These are phyloP conservation scores for Bothrops jararaca DNA, from an alignment of 2,113 vertebrate genomes.

Conservation along the genomic window DNA sequence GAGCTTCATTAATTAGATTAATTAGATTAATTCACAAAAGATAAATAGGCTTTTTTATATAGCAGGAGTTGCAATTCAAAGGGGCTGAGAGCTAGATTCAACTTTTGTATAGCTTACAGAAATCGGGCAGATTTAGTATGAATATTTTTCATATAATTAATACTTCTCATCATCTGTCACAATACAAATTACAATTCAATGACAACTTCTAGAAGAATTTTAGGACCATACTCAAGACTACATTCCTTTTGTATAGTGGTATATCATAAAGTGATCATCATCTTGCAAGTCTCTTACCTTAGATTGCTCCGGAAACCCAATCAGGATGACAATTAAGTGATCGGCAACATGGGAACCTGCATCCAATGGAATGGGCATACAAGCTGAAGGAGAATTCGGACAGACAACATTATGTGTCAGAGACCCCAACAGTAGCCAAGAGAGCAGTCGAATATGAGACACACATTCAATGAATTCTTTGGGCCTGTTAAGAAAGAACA, in stretches of 20 bases:
- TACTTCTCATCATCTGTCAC: background rate
- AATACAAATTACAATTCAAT: background rate
- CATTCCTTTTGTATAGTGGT: background rate
- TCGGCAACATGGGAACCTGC: slow-evolving; percentile 96
- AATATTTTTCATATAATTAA: background rate
- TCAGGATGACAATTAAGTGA: slow-evolving; percentile 96
- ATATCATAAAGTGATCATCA: background rate
- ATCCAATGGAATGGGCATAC: slow-evolving; percentile 97
- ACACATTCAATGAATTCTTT: slow-evolving; percentile 99
- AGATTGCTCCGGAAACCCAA: slow-evolving; percentile 98
- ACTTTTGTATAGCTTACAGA: background rate
- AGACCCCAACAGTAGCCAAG: slow-evolving; percentile 95
- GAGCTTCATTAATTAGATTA: background rate
- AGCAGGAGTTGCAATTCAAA: background rate
- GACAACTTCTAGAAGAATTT: background rate
- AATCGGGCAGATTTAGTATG: background rate
- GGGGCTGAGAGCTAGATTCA: background rate
- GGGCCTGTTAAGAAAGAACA: slow-evolving; percentile 75
- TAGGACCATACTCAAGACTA: background rate
- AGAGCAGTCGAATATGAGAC: slow-evolving; percentile 94
- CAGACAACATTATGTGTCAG: slow-evolving; percentile 94
- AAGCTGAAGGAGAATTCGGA: slow-evolving; percentile 87
- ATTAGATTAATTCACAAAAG: background rate
- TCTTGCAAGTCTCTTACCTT: slow-evolving; percentile 79
- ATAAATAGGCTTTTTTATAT: background rate